These are phyloP conservation scores for Gymnothorax reevesii DNA, from an alignment of 2,797 vertebrate species.

Conservation along the genomic window DNA sequence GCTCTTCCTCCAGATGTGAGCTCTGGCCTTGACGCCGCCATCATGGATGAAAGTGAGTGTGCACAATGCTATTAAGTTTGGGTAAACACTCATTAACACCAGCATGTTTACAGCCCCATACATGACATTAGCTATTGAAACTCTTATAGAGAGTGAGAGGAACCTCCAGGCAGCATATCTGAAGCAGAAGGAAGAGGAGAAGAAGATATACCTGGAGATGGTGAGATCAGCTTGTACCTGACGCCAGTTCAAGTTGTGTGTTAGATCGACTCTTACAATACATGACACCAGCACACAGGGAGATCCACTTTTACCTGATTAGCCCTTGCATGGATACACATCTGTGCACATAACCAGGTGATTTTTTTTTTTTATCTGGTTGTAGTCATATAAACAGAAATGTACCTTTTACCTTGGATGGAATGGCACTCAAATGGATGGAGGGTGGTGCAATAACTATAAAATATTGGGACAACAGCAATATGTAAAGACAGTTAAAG, in stretches of 20 bases:
- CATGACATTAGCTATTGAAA: not conserved
- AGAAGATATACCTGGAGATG: conserved; percentile 49
- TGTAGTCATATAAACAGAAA: not conserved
- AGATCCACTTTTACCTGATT: not conserved
- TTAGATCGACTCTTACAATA: not conserved
- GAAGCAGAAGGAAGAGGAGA: conserved; percentile 47
- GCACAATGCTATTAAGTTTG: not conserved
- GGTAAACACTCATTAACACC: not conserved
- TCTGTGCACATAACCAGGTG: not conserved
- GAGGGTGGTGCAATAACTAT: not conserved
- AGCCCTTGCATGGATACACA: not conserved
- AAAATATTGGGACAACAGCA: not conserved
- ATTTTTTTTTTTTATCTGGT: not conserved
- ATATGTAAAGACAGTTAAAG: not conserved
- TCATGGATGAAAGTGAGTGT: conserved; percentile 25
- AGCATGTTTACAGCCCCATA: not conserved
- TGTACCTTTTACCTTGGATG: not conserved
- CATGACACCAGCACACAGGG: not conserved
- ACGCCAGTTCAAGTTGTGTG: not conserved
- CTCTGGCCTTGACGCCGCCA: not conserved
- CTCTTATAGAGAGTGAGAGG: conserved; percentile 36
- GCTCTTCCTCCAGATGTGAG: conserved; percentile 22
- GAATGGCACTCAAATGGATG: not conserved
- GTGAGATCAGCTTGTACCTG: conserved; percentile 36
- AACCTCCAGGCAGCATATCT: conserved; percentile 41